Conservation (phyloP, 2,113 vertebrate genomes). For the Pardalotus punctatus region DNA sequence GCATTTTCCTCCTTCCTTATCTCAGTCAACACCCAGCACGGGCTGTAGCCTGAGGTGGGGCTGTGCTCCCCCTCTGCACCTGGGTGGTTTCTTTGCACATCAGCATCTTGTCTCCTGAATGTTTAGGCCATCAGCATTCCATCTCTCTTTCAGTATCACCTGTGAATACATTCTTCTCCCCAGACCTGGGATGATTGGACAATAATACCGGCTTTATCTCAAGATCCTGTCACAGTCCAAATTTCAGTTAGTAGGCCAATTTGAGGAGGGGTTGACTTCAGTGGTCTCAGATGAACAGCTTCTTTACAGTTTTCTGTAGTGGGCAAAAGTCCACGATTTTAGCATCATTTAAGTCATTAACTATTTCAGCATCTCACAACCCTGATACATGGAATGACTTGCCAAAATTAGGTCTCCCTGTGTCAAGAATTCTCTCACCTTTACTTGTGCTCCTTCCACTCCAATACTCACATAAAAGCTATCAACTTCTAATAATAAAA, state of each 20-base stretch:
- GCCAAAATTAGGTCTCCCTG: not conserved
- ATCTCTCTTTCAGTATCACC: not conserved
- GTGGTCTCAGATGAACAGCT: not conserved
- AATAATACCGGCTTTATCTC: not conserved
- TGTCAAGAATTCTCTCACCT: not conserved
- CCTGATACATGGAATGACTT: not conserved
- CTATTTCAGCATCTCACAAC: not conserved
- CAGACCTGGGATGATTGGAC: not conserved
- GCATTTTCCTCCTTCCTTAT: not conserved
- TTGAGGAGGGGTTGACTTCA: not conserved
- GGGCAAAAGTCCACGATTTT: not conserved
- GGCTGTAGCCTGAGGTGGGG: not conserved
- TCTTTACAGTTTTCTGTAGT: not conserved
- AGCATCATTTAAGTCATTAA: not conserved
- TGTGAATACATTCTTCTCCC: not conserved
- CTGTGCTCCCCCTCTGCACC: not conserved
- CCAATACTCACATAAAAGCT: not conserved
- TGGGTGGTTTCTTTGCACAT: accelerated
- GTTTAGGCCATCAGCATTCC: not conserved
- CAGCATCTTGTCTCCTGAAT: not conserved
- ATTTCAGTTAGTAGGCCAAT: not conserved
- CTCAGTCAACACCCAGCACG: not conserved
- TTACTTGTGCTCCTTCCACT: not conserved
- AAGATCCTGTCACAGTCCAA: not conserved
- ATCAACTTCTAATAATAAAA: not conserved